Percentiles rank a stretch among this genome's conserved stretches.
Evolutionary conservation across 2,113 vertebrate genomes (phyloP).

Genomic region (Hyperopisus bebe): DNA sequence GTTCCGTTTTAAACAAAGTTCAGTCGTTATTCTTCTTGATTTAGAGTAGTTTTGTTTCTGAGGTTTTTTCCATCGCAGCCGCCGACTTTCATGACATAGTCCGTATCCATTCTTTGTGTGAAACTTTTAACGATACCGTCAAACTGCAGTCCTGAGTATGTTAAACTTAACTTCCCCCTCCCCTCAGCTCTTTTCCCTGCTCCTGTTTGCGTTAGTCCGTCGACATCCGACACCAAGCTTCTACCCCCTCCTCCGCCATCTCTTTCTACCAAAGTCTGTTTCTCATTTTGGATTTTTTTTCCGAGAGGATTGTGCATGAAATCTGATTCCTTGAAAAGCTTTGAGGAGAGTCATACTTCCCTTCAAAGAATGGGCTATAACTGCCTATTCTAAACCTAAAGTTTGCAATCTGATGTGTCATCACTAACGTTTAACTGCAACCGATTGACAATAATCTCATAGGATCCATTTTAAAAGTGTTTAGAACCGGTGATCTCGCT

Average conservation of each 20-base stretch:
- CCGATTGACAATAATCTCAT: background rate
- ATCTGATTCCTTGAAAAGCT: conserved; percentile 50
- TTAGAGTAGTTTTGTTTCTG: background rate
- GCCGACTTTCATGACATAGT: conserved; percentile 18
- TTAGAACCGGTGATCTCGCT: background rate
- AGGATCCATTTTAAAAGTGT: background rate
- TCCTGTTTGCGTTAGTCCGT: conserved; percentile 42
- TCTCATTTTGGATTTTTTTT: conserved; percentile 45
- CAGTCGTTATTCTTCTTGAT: background rate
- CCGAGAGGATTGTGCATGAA: conserved; percentile 45
- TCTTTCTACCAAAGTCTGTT: conserved; percentile 47
- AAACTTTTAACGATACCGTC: conserved; percentile 27
- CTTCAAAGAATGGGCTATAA: conserved; percentile 13
- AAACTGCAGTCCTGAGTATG: conserved; percentile 28
- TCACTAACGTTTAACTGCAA: conserved; percentile 6
- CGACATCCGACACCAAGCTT: conserved; percentile 55
- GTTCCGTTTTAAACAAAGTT: background rate
- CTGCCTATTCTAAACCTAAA: background rate
- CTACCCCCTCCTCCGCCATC: conserved; percentile 34
- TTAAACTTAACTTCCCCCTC: conserved; percentile 19
- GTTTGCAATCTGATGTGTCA: background rate
- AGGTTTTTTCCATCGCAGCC: background rate
- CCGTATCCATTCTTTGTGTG: conserved; percentile 33
- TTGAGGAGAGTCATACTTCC: conserved; percentile 38
- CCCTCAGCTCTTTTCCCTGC: conserved; percentile 17